Evolutionary conservation across 2,888 invertebrate genomes (phyloP), one percentile per base, ranked within the genome.

Genomic region (Lepidochrysops patricia): DNA sequence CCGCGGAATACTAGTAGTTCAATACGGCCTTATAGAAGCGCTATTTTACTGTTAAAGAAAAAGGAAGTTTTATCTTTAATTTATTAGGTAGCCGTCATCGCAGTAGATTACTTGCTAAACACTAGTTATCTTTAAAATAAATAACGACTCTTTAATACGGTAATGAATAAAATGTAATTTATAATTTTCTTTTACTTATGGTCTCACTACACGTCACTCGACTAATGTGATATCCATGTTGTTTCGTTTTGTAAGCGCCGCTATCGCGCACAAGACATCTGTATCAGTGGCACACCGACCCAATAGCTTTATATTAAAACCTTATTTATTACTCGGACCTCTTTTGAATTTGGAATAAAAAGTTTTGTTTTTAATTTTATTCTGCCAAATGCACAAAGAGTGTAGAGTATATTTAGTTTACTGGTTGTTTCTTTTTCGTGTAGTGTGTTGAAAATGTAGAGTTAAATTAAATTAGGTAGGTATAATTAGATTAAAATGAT

Each of bases 181-280:
- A 66, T 60, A 66, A 65, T 67, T 68, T 67, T 66, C 62, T 63
- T 63, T 63, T 62, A 63, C 66, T 64, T 66, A 71, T 71, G 70
- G 70, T 71, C 68, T 71, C 65, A 69, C 72, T 72, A 68, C 71
- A 71, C 70, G 76, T 77, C 77, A 74, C 68, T 69, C 71, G 70
- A 71, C 77, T 88, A 88, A 88, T 88, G 88, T 88, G 86, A 84
- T 85, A 86, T 82, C 79, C 87, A 75, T 88, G 88, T 88, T 76
- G 70, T 64, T 74, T 72, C 79, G 81, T 83, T 84, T 81, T 76
- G 84, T 80, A 70, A 72, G 70, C 67, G 79, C 85, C 85, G 88
- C 84, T 88, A 88, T 88, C 88, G 73, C 66, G 58, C 64, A 63
- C 67, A 70, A 76, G 85, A 87, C 88, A 87, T 85, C 87, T 87